These are phyloP conservation scores for Ceuthmochares aereus DNA, from an alignment of 2,113 vertebrate species.

Conservation along the genomic window DNA sequence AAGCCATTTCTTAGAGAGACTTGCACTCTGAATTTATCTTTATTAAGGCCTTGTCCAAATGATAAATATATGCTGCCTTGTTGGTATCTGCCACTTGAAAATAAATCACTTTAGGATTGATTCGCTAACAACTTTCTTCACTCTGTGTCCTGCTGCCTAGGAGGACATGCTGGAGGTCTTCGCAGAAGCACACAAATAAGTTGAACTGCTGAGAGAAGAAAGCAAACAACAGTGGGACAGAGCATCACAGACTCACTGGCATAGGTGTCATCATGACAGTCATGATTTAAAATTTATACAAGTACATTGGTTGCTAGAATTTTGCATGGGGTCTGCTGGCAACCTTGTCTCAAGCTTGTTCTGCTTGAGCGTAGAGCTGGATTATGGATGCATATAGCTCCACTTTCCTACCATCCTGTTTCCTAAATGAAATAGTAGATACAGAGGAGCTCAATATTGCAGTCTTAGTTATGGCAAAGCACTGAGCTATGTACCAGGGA, in stretches of 20 bases:
- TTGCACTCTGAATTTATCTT: conserved; percentile 81
- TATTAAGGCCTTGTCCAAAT: conserved; percentile 86
- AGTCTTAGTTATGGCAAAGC: background rate
- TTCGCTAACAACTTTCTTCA: conserved; percentile 77
- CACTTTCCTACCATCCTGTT: background rate
- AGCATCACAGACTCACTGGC: background rate
- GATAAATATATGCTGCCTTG: conserved; percentile 80
- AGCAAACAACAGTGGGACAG: background rate
- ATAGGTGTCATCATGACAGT: background rate
- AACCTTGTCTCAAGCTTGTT: background rate
- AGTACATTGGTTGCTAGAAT: background rate
- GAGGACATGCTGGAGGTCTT: conserved; percentile 69
- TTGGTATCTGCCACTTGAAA: conserved; percentile 81
- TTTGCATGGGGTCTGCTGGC: background rate
- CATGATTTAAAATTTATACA: background rate
- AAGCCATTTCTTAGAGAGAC: conserved; percentile 65
- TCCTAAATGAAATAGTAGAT: background rate
- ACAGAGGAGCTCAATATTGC: background rate
- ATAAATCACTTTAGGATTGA: conserved; percentile 86
- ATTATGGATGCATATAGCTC: background rate
- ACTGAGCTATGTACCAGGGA: background rate
- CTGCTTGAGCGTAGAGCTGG: background rate
- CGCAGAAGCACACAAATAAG: conserved; percentile 39
- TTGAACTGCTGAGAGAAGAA: background rate
- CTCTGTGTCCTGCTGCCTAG: conserved; percentile 58